Evolutionary conservation across 2,113 vertebrate species (phyloP), one percentile per base, ranked within the genome.

Genomic region (Cyprinodon tularosa): DNA sequence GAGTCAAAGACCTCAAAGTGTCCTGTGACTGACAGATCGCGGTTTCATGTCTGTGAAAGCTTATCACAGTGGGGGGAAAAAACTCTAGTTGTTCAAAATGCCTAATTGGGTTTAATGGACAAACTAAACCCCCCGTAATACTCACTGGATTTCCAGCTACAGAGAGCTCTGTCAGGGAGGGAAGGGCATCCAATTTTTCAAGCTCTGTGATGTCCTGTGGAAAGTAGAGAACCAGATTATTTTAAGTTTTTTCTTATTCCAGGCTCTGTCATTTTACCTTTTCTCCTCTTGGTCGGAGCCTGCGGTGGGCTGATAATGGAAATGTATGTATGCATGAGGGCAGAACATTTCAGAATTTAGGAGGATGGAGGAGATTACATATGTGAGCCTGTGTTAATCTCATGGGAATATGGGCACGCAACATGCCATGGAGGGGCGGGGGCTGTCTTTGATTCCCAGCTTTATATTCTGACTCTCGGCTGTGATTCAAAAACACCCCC

Each of bases 101-200:
- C 50, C 3, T 66, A 22, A 68, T 4, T 59, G 45, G 22, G 12
- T 68, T 66, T 20, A 68, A 69, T 68, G 36, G 10, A 65, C 57
- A 71, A 12, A 82, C 29, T 67, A 63, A 37, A 76, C 68, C 65
- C 29, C 2, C 14, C 12, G 20, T 63, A 48, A 80, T 90, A 95
- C 95, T 96, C 53, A 95, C 96, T 36, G 96, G 95, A 89, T 98
- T 97, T 68, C 95, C 91, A 39, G 93, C 80, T 68, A 97, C 74
- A 78, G 95, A 96, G 83, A 97, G 94, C 78, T 97, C 95, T 38
- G 77, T 91, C 76, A 97, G 91, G 11, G 91, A 95, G 67, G 94
- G 91, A 74, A 96, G 91, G 74, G 79, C 84, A 39, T 95, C 94
- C 70, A 96, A 91, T 83, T 96, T 98, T 77, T 96, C 94, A 69